A percentile compares a stretch with the other conserved stretches of the same genome.
phyloP scores from a whole-genome alignment of 2,888 invertebrate genomes.

The Cheilosia soror region DNA sequence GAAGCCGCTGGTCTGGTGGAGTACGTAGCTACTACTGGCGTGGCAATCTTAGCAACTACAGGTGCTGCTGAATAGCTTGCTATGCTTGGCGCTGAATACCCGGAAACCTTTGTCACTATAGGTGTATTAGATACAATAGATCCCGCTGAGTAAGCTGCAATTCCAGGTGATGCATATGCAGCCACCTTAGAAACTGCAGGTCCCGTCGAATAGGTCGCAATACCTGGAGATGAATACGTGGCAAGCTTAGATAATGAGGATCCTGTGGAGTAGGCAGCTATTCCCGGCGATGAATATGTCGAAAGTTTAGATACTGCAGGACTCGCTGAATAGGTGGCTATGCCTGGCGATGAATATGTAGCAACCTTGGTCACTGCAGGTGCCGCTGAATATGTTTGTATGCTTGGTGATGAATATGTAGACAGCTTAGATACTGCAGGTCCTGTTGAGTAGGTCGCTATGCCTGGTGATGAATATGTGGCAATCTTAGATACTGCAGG shows the following conservation, averaged over 20 bases:
- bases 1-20: conserved; percentile 27
- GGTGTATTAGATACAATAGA: conserved; percentile 69
- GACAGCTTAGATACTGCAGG: conserved; percentile 71
- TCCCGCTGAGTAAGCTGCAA: conserved; percentile 75
- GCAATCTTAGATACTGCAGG: conserved; percentile 74
- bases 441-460: conserved; percentile 74
- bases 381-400: conserved; percentile 42
- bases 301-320: conserved; percentile 71
- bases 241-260: conserved; percentile 50
- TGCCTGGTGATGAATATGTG: conserved; percentile 73
- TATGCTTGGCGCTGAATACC: conserved; percentile 8
- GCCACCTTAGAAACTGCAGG: conserved; percentile 71
- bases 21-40: conserved; percentile 15
- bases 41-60: conserved; percentile 77
- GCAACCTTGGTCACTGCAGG: conserved; percentile 74
- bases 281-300: conserved; percentile 60
- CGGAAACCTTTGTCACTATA: background rate
- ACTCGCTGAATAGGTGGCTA: conserved; percentile 74
- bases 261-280: conserved; percentile 4
- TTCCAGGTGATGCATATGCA: conserved; percentile 71
- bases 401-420: conserved; percentile 68
- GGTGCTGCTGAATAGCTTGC: conserved; percentile 78
- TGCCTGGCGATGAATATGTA: conserved; percentile 72
- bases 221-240: conserved; percentile 73
- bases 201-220: conserved; percentile 75